Evolutionary conservation across 2,888 invertebrate genomes (phyloP).

Genomic region (Lottia scabra): DNA sequence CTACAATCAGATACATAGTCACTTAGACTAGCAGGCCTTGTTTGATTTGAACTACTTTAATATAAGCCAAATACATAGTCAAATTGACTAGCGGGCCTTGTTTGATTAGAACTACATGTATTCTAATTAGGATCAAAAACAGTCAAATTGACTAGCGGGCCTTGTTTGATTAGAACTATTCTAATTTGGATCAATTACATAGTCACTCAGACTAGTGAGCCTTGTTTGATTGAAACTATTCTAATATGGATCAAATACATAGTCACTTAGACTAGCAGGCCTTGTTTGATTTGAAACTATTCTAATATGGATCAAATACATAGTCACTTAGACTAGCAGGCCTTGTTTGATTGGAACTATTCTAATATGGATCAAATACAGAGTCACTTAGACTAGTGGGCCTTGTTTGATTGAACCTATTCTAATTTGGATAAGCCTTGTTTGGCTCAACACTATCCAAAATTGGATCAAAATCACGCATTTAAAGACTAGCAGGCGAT

Average conservation of each 20-base stretch:
- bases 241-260: neutral
- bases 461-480: too few species aligned
- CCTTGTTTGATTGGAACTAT: neutral
- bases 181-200: neutral
- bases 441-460: too few species aligned
- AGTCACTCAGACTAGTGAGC: neutral
- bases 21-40: neutral
- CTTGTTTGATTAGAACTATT: neutral
- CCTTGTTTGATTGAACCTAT: neutral
- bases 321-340: neutral
- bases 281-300: too few species aligned
- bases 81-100: neutral
- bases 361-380: neutral
- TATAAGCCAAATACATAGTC: neutral
- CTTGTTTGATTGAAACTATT: neutral
- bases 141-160: neutral
- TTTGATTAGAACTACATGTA: neutral
- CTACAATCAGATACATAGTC: conserved; percentile 9
- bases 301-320: too few species aligned
- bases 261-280: too few species aligned
- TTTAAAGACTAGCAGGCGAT: too few species aligned
- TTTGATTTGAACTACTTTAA: neutral
- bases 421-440: neutral
- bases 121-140: neutral
- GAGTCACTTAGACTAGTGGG: neutral